Evolutionary conservation across 1,140 invertebrate species (phyloP), one percentile per base, ranked within the genome.

Genomic region (Asbolus verrucosus): DNA sequence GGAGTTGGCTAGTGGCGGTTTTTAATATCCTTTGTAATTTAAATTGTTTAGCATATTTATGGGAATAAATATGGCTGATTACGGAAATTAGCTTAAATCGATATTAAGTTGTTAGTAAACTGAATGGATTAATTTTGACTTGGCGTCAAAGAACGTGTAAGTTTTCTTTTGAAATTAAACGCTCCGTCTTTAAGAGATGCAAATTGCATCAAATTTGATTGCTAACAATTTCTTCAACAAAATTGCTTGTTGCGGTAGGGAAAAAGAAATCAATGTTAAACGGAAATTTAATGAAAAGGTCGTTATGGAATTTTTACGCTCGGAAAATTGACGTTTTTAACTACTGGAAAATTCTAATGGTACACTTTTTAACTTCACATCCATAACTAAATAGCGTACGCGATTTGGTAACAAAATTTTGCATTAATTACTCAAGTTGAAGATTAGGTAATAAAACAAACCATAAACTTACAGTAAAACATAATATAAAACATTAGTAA

Each of bases 401-500:
- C n/a, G n/a, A n/a, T n/a, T n/a, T n/a, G n/a, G n/a, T n/a, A n/a
- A 27, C 24, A 27, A 13, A 54, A 24, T 54, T 54, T 54, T 54
- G 21, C 21, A 54, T 54, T 54, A 54, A 54, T 54, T 54, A 54
- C 46, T 5, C 4, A 6, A 54, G 46, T 13, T 14, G 46, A 54
- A 16, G 19, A 27, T 54, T 27, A 24, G 21, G 46, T 54, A 54
- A 54, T 54, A 54, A 54, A 54, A 54, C 46, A 54, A 54, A 54
- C 46, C 46, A 54, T 54, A 54, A 54, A 54, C 46, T 13, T 46
- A 46, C 46, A 24, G 21, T 54, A 54, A 21, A 54, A 24, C 46
- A 54, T 54, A 54, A 54, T 14, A 27, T 21, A 54, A 54, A 54
- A 54, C 46, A 27, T 54, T 27, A 27, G 46, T 54, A 54, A 54